Percentiles rank a stretch among this genome's conserved stretches.
Evolutionary conservation across 2,797 vertebrate genomes (phyloP).

Genomic region (Poeciliopsis turneri): DNA sequence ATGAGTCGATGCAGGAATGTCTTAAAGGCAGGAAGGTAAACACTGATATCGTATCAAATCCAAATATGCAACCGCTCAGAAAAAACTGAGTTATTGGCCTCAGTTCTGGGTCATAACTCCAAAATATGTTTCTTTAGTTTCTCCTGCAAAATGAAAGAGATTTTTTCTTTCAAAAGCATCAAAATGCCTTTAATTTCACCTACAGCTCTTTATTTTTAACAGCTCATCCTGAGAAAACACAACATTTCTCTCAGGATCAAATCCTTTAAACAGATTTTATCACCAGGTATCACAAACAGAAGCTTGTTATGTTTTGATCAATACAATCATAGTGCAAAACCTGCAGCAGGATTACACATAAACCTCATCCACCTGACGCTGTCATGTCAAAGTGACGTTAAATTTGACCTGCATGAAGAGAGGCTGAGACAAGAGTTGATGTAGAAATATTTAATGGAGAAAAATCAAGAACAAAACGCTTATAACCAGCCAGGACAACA

Average conservation of each 20-base stretch:
- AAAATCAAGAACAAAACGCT: too few relatives aligned
- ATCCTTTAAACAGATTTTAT: neutral
- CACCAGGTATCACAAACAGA: neutral
- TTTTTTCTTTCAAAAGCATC: neutral
- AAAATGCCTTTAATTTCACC: neutral
- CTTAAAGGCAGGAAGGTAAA: constrained; percentile 12
- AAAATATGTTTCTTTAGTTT: neutral
- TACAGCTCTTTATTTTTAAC: neutral
- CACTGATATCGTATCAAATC: constrained; percentile 33
- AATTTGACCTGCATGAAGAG: neutral
- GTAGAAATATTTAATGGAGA: too few relatives aligned
- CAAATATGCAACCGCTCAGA: constrained; percentile 18
- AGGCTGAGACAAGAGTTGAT: too few relatives aligned
- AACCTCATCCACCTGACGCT: neutral
- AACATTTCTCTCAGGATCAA: neutral
- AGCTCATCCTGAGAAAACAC: neutral
- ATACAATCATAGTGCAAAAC: neutral
- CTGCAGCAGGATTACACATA: neutral
- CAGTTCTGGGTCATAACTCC: neutral
- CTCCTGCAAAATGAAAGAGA: neutral
- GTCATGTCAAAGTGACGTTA: neutral
- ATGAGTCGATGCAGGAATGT: constrained; percentile 6
- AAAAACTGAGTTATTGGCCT: neutral
- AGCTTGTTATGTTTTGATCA: neutral
- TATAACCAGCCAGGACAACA: too few relatives aligned